Base-by-base conservation (phyloP, 2,888 invertebrate genomes). In the Drosophila affinis region DNA sequence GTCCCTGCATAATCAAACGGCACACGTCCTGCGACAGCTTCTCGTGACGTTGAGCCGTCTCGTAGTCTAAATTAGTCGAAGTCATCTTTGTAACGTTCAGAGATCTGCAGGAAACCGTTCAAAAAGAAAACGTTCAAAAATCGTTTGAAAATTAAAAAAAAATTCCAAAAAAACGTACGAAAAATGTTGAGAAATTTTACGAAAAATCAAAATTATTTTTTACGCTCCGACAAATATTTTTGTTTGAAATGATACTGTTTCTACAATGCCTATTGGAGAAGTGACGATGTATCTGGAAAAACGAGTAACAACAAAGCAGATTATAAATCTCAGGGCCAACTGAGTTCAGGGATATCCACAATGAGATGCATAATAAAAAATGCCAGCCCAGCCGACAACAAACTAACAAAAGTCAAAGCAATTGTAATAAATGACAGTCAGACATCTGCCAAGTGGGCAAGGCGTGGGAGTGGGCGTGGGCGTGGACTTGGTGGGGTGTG, bases 351-450 rank as follows among this genome's bases (percentile, higher is more conserved):
- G 68, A 59, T 51, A 46, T 68, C 39, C 39, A 69, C 69, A 69
- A 68, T 68, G 68, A 71, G 55, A 71, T 70, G 54, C 63, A 57
- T 72, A 58, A 58, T 72, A 59, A 54, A 63, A 72, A 63, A 62
- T 52, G 53, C 48, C 51, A 55, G 78, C 71, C 71, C 51, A 55
- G 78, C 71, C 71, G 78, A 75, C 78, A 77, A 69, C 78, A 79
- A 79, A 81, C 88, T 87, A 89, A 87, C 87, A 89, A 81, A 90
- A 89, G 90, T 90, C 88, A 90, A 89, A 88, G 84, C 87, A 88
- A 91, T 90, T 91, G 88, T 91, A 90, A 91, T 91, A 91, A 91
- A 91, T 91, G 91, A 91, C 90, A 90, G 89, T 89, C 89, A 88
- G 87, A 89, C 91, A 90, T 88, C 87, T 87, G 78, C 75, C 78